Evolutionary conservation across 2,797 vertebrate genomes (phyloP), one percentile per base, ranked within the genome.

Genomic region (Bradypodion pumilum): DNA sequence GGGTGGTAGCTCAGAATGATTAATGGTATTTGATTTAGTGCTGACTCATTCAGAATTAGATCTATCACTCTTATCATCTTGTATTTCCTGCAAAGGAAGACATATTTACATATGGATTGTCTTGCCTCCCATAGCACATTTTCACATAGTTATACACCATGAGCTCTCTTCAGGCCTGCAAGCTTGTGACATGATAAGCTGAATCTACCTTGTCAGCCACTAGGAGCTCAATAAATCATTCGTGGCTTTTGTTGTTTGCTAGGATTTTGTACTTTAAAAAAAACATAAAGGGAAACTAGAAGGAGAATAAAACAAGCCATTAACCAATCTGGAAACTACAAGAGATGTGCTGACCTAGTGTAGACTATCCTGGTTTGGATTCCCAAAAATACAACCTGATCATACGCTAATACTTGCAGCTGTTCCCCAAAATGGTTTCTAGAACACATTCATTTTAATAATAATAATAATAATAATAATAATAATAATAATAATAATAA

Each of bases 1-100:
- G 74, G 62, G 42, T 60, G 76, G 83, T 72, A 10, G 27, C 49
- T n/a, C 27, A n/a, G 10, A 23, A 29, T 81, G 66, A 84, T 52
- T 84, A 56, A 73, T 3, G 5, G 25, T 80, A 37, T 85, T 81
- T 82, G 76, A 16, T 12, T 68, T 73, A 59, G 25, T 72, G 68
- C 49, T 74, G 76, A 85, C 60, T 87, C 59, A 75, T 40, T n/a
- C 42, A 32, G 12, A 84, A 5, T 27, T 62, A 21, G 19, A n/a
- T 63, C 19, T 73, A 44, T 44, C 40, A 12, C 62, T 42, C 27
- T 16, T 79, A 32, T 49, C 49, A 80, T 77, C 10, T 59, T 35
- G 35, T 37, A 8, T 40, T 66, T 35, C 60, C 42, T 72, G 44
- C 25, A 56, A 82, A 74, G 59, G 3, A 19, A 4, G 19, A 66